A percentile compares a stretch with the other conserved stretches of the same genome.
These are phyloP conservation scores for Malacoraja senta DNA, from an alignment of 2,797 vertebrate genomes.

Conservation along the genomic window DNA sequence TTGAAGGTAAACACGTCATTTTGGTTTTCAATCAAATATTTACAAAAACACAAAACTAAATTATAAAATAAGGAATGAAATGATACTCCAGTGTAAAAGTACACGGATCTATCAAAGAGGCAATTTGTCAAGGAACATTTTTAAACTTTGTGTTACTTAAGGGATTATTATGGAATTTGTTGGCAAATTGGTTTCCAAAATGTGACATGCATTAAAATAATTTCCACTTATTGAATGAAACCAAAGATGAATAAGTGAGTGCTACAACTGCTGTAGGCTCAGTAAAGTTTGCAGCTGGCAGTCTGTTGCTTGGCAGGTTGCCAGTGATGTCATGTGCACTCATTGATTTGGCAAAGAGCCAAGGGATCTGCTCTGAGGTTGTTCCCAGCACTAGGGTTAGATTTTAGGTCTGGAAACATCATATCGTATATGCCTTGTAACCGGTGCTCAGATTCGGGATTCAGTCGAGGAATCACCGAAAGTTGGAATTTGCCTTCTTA, in stretches of 20 bases:
- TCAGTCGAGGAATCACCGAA: background rate
- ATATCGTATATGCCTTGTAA: background rate
- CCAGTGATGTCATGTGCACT: conserved; percentile 34
- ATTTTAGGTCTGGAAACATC: conserved; percentile 10
- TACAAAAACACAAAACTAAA: background rate
- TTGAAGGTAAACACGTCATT: background rate
- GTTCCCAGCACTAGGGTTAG: background rate
- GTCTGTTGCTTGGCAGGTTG: conserved; percentile 28
- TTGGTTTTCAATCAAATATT: conserved; percentile 9
- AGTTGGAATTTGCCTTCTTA: background rate
- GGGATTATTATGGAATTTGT: conserved; percentile 38
- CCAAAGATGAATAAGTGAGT: conserved; percentile 36
- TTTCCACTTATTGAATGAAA: conserved; percentile 38
- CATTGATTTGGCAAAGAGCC: conserved; percentile 26
- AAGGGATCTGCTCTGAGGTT: conserved; percentile 8
- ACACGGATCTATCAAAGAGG: conserved; percentile 26
- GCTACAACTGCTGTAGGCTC: conserved; percentile 38
- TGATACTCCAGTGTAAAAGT: conserved; percentile 29
- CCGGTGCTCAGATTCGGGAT: background rate
- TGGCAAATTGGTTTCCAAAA: conserved; percentile 38
- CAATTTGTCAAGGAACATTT: conserved; percentile 35
- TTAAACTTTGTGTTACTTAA: conserved; percentile 35
- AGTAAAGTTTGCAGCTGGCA: conserved; percentile 37
- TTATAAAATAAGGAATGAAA: conserved; percentile 5
- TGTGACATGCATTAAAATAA: conserved; percentile 38